phyloP scores from a whole-genome alignment of 2,797 vertebrate genomes.

The Poeciliopsis turneri region DNA sequence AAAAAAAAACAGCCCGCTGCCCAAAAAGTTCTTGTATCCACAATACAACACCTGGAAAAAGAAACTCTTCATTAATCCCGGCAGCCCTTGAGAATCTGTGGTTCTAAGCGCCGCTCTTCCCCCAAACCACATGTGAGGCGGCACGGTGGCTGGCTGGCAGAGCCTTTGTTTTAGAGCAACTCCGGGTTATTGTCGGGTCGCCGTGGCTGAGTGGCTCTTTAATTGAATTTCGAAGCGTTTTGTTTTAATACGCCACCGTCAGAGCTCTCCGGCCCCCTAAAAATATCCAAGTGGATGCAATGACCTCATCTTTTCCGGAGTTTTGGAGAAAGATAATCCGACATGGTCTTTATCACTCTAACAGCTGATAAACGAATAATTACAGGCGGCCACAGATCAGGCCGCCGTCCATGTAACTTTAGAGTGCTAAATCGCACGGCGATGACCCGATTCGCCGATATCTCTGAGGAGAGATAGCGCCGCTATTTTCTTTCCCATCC shows the following conservation, averaged over 20 bases:
- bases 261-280: slow-evolving; percentile 63
- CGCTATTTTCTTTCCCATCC: slow-evolving; percentile 2
- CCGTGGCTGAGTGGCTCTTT: slow-evolving; percentile 77
- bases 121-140: slow-evolving; percentile 76
- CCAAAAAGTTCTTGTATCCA: slow-evolving; percentile 84
- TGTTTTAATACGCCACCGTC: slow-evolving; percentile 82
- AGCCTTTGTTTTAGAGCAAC: slow-evolving; percentile 75
- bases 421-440: slow-evolving; percentile 50
- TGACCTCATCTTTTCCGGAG: slow-evolving; percentile 82
- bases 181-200: slow-evolving; percentile 82
- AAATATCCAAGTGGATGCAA: slow-evolving; percentile 76
- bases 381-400: slow-evolving; percentile 56
- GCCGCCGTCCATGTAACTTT: slow-evolving; percentile 59
- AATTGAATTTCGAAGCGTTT: slow-evolving; percentile 82
- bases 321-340: slow-evolving; percentile 66
- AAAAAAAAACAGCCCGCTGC: slow-evolving; percentile 69
- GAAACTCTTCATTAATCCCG: slow-evolving; percentile 82
- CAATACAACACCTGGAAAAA: slow-evolving; percentile 88
- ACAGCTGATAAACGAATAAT: slow-evolving; percentile 70
- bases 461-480: slow-evolving; percentile 24
- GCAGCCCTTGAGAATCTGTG: slow-evolving; percentile 70
- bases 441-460: slow-evolving; percentile 35
- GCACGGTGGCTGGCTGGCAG: slow-evolving; percentile 60
- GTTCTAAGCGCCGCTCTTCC: slow-evolving; percentile 74
- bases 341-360: slow-evolving; percentile 63